Conservation (phyloP, 2,888 invertebrate genomes). For the Cheilosia variabilis region DNA sequence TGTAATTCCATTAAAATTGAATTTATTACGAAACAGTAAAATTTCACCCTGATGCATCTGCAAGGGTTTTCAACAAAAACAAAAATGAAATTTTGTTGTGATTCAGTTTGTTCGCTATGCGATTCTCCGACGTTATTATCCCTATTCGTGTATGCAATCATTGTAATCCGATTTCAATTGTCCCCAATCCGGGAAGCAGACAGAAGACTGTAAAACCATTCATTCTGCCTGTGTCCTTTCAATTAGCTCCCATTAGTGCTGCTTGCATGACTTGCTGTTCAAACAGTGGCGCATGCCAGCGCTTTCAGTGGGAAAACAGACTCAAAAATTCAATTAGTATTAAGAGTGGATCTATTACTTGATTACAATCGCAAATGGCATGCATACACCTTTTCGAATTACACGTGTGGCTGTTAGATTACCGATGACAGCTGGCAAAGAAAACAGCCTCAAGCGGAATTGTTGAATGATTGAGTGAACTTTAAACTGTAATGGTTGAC, state of each 20-base stretch:
- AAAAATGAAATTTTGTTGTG: neutral
- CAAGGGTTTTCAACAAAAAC: neutral
- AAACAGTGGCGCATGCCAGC: neutral
- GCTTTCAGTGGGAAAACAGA: neutral
- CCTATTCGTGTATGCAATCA: neutral
- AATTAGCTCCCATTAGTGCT: slow-evolving; percentile 13
- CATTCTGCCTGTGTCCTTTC: slow-evolving; percentile 8
- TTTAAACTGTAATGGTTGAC: no score
- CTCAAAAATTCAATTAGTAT: neutral
- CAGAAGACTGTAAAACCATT: neutral
- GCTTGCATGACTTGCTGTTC: neutral
- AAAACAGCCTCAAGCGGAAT: no score
- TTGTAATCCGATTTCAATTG: slow-evolving; percentile 30
- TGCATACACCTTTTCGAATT: neutral
- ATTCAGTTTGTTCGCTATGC: no score
- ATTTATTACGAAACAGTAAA: slow-evolving; percentile 14
- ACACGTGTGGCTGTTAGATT: neutral
- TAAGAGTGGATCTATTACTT: neutral
- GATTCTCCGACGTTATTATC: slow-evolving; percentile 1
- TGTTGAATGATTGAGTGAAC: no score
- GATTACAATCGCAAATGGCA: slow-evolving; percentile 5
- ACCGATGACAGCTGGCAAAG: neutral
- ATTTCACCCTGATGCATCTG: slow-evolving; percentile 4
- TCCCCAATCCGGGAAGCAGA: slow-evolving; percentile 17
- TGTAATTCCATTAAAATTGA: slow-evolving; percentile 35